Conservation (phyloP, 2,113 vertebrate species). For the Lasiurus borealis region DNA sequence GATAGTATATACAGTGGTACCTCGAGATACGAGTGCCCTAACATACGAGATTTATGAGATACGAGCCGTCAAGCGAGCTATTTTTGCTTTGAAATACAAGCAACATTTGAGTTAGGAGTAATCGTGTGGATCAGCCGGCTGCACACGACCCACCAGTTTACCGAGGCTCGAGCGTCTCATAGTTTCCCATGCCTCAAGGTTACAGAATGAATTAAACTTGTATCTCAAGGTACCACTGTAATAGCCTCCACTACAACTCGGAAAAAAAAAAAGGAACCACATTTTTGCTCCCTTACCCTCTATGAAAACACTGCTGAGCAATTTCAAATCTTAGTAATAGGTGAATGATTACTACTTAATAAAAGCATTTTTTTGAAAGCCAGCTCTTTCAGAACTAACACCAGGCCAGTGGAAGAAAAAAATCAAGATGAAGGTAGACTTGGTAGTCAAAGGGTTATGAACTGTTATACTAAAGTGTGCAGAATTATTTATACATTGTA, state of each 20-base stretch:
- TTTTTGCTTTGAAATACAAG: too few species aligned
- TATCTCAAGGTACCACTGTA: not conserved
- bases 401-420: not conserved
- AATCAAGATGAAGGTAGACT: not conserved
- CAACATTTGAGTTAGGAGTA: too few species aligned
- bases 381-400: conserved; percentile 51
- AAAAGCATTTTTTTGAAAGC: conserved; percentile 1
- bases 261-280: not conserved
- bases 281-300: not conserved
- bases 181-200: too few species aligned
- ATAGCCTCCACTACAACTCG: not conserved
- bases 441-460: not conserved
- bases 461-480: not conserved
- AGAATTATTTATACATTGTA: not conserved
- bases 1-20: too few species aligned
- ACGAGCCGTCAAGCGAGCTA: too few species aligned
- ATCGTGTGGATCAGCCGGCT: too few species aligned
- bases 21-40: too few species aligned
- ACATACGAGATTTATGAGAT: too few species aligned
- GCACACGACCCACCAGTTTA: too few species aligned
- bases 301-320: not conserved
- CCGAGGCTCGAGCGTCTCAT: too few species aligned
- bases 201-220: too few species aligned
- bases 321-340: not conserved
- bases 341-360: not conserved